phyloP scores from a whole-genome alignment of 2,888 invertebrate species.

The Drosophila histrio region DNA sequence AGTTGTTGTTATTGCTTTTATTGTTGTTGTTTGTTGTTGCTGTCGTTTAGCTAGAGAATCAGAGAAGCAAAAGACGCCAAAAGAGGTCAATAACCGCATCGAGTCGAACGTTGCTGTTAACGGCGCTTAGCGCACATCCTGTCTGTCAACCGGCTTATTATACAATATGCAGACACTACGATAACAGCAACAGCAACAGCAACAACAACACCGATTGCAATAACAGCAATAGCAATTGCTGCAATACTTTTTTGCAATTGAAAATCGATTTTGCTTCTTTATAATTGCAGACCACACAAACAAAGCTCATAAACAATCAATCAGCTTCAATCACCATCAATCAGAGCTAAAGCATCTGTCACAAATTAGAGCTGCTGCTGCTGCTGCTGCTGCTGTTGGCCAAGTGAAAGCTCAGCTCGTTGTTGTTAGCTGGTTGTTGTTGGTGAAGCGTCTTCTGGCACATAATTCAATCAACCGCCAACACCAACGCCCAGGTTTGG shows the following conservation, averaged over 20 bases:
- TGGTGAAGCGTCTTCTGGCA: constrained; percentile 40
- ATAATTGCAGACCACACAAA: constrained; percentile 52
- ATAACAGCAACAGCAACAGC: constrained; percentile 1
- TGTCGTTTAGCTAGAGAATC: constrained; percentile 35
- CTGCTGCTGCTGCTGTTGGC: constrained; percentile 27
- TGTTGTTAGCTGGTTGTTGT: constrained; percentile 18
- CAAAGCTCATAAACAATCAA: constrained; percentile 49
- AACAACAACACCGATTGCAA: constrained; percentile 3
- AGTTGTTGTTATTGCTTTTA: background rate
- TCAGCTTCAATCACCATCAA: constrained; percentile 57
- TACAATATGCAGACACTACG: constrained; percentile 50
- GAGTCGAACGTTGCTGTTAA: constrained; percentile 1
- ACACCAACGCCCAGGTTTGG: constrained; percentile 38
- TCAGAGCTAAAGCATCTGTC: constrained; percentile 58
- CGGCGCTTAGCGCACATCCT: constrained; percentile 58
- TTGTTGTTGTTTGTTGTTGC: constrained; percentile 8
- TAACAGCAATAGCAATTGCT: constrained; percentile 3
- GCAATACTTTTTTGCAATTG: constrained; percentile 29
- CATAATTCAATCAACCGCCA: constrained; percentile 60
- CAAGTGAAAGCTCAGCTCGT: constrained; percentile 49
- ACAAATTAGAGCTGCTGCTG: constrained; percentile 54
- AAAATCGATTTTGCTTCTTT: constrained; percentile 40
- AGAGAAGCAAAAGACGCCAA: constrained; percentile 23
- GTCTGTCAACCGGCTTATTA: constrained; percentile 62
- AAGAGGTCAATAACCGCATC: constrained; percentile 42